These are phyloP conservation scores for Halesus radiatus DNA, from an alignment of 1,140 invertebrate species.

Conservation along the genomic window DNA sequence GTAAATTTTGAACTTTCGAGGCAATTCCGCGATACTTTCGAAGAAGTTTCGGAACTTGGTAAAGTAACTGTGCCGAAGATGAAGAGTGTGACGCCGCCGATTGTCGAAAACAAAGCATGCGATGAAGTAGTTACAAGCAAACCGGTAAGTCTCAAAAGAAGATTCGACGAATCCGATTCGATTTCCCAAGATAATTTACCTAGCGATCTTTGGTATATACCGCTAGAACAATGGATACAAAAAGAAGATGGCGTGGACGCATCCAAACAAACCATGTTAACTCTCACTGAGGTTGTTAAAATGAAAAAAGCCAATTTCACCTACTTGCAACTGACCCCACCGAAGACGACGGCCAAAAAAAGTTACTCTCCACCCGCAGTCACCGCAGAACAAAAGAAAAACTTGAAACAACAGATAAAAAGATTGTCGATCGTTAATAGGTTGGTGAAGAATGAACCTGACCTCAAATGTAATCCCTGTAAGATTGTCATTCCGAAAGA, in stretches of 20 bases:
- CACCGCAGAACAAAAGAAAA: not conserved
- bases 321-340: not conserved
- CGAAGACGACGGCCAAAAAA: not conserved
- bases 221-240: not conserved
- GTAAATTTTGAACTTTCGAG: not conserved
- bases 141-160: not conserved
- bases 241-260: not conserved
- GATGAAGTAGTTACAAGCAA: not conserved
- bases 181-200: not conserved
- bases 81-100: not conserved
- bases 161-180: not conserved
- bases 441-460: not conserved
- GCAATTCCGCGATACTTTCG: not conserved
- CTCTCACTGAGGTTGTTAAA: not conserved
- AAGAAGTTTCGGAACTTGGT: too few species aligned
- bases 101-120: not conserved
- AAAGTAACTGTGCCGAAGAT: too few species aligned
- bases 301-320: not conserved
- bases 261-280: not conserved
- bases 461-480: not conserved
- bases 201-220: not conserved
- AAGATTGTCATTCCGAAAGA: not conserved
- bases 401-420: not conserved
- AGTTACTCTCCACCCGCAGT: not conserved
- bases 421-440: not conserved